Conservation (phyloP, 1,140 invertebrate species). For the Hesperophylax magnus region DNA sequence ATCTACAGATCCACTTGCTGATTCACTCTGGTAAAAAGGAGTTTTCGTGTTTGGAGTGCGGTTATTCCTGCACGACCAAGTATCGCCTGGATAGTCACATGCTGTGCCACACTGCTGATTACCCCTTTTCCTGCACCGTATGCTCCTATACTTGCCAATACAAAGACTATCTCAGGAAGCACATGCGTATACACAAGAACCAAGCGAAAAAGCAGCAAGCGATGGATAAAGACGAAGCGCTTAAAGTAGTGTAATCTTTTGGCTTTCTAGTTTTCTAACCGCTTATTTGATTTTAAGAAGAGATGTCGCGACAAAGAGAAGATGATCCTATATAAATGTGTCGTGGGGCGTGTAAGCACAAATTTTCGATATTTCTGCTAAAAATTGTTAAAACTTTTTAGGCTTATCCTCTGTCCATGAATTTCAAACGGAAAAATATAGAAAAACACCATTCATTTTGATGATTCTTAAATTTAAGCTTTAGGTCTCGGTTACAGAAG, state of each 20-base stretch:
- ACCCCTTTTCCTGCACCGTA: too few relatives aligned
- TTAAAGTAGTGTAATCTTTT: not conserved
- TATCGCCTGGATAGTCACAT: too few relatives aligned
- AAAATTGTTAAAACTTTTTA: too few relatives aligned
- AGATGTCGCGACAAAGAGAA: not conserved
- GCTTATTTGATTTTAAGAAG: not conserved
- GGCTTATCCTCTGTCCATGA: too few relatives aligned
- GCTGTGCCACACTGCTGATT: too few relatives aligned
- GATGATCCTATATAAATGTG: not conserved
- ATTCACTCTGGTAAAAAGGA: not conserved
- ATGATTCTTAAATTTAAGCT: too few relatives aligned
- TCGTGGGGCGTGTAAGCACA: not conserved
- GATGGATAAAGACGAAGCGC: not conserved
- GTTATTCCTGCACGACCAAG: not conserved
- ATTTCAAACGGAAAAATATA: too few relatives aligned
- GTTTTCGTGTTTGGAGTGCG: not conserved
- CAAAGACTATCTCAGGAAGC: not conserved
- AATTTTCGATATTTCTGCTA: too few relatives aligned
- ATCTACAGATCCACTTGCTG: not conserved
- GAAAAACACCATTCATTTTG: too few relatives aligned
- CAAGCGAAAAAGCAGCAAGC: not conserved
- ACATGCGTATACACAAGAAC: not conserved
- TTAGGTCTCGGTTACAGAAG: too few relatives aligned
- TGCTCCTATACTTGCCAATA: not conserved
- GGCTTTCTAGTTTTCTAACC: not conserved